A percentile compares a stretch with the other conserved stretches of the same genome.
phyloP scores from a whole-genome alignment of 2,888 invertebrate genomes.

The Protonemura montana region DNA sequence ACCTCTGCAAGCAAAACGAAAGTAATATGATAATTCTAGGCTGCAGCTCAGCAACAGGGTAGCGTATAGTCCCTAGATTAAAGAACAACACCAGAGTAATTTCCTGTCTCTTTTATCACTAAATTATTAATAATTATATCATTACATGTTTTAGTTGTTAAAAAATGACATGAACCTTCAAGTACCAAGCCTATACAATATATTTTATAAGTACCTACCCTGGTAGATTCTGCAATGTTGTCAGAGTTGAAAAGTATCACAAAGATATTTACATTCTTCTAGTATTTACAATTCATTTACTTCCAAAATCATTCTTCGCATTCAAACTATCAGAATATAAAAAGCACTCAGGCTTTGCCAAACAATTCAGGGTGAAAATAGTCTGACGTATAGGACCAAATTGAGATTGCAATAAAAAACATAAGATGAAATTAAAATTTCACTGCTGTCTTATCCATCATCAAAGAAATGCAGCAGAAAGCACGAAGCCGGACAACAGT shows the following conservation, averaged over 20 bases:
- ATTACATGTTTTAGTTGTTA: constrained; percentile 21
- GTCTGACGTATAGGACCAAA: neutral
- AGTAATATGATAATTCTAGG: too few species aligned
- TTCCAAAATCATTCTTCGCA: constrained; percentile 57
- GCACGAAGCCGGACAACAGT: neutral
- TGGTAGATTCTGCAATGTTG: neutral
- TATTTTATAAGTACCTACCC: constrained; percentile 4
- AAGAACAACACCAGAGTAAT: neutral
- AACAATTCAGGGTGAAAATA: neutral
- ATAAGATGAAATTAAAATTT: neutral
- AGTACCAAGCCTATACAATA: constrained; percentile 42
- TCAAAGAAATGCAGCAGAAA: neutral
- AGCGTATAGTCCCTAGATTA: neutral
- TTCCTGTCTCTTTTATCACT: constrained; percentile 36
- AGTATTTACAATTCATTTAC: constrained; percentile 63
- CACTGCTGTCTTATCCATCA: neutral
- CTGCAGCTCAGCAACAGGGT: too few species aligned
- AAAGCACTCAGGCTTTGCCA: neutral
- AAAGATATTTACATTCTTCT: constrained; percentile 59
- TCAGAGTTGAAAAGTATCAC: constrained; percentile 38
- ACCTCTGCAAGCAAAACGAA: too few species aligned
- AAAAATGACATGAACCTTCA: constrained; percentile 38
- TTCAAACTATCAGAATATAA: constrained; percentile 58
- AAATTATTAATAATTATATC: constrained; percentile 30
- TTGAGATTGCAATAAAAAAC: neutral